Base-by-base conservation (phyloP, 2,888 invertebrate genomes). In the Caenorhabditis plicata region DNA sequence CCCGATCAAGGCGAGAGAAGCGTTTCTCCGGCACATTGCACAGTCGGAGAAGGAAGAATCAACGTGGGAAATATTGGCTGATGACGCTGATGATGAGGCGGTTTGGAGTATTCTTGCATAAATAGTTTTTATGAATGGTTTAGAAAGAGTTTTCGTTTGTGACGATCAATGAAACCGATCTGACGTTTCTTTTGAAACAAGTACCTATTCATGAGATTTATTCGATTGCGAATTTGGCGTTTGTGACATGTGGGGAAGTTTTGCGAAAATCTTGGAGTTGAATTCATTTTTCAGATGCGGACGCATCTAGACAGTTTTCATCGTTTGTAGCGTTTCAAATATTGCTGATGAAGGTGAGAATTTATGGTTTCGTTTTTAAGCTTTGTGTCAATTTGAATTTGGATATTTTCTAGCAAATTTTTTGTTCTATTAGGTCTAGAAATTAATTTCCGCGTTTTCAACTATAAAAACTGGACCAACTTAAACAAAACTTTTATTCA, bases 181-280 rank as follows among this genome's bases (percentile, higher is more conserved):
- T 80, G 27, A 60, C 73, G 5, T 58, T 71, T 7, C 41, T 80
- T 13, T 54, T 80, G 11, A 67, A 72, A 19, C 80, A 80, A 61
- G 62, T 80, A 32, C 62, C 69, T 13, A 68, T 79, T n/a, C 62
- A 69, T 3, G 64, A 75, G 25, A 33, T 77, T 29, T 77, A 73
- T 53, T 68, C 72, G 2, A 57, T 67, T 13, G 72, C 73, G 8
- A 64, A 71, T 46, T 56, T 63, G 22, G 68, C 77, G 39, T 72
- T 75, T 41, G 67, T 73, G 5, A 54, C 68, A 17, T 65, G 77
- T 73, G 31, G 52, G 65, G 46, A 9, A 23, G 25, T 20, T 15
- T 20, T 19, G 13, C 35, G 2, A 32, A 23, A 7, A 7, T 20
- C 9, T 25, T 13, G 35, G n/a, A n/a, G n/a, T n/a, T n/a, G n/a